Evolutionary conservation across 2,113 vertebrate genomes (phyloP).

Genomic region (Muntiacus muntjak): DNA sequence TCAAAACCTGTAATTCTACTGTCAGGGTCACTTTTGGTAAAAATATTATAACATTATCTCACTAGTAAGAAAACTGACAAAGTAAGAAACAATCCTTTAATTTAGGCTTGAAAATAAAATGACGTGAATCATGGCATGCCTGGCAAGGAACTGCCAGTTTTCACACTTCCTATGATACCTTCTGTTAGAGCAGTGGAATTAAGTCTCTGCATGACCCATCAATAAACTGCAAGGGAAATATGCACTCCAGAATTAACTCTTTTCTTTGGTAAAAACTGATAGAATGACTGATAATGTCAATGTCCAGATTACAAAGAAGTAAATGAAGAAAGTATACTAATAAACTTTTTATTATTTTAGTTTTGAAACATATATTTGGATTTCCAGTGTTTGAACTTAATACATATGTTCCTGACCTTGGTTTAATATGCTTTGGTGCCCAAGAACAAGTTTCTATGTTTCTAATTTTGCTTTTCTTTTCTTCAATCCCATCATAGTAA

Average conservation of each 20-base stretch:
- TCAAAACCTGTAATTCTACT: neutral
- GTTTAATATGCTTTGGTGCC: neutral
- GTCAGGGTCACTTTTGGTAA: neutral
- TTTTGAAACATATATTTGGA: neutral
- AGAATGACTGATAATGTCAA: neutral
- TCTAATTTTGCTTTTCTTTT: neutral
- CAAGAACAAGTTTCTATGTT: neutral
- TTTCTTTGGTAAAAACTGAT: neutral
- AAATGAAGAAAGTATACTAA: neutral
- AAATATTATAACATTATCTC: neutral
- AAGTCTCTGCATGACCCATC: neutral
- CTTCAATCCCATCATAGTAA: neutral
- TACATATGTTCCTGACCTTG: neutral
- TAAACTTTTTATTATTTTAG: neutral
- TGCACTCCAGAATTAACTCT: neutral
- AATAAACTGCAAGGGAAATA: neutral
- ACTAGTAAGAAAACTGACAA: neutral
- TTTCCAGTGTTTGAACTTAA: neutral
- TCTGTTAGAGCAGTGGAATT: neutral
- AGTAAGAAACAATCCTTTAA: constrained; percentile 2
- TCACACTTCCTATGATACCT: neutral
- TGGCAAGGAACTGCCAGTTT: neutral
- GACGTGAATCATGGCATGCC: neutral
- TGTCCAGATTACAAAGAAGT: neutral
- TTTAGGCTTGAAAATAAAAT: neutral